A percentile compares a stretch with the other conserved stretches of the same genome.
These are phyloP conservation scores for Pithys albifrons DNA, from an alignment of 2,113 vertebrate genomes.

Conservation along the genomic window DNA sequence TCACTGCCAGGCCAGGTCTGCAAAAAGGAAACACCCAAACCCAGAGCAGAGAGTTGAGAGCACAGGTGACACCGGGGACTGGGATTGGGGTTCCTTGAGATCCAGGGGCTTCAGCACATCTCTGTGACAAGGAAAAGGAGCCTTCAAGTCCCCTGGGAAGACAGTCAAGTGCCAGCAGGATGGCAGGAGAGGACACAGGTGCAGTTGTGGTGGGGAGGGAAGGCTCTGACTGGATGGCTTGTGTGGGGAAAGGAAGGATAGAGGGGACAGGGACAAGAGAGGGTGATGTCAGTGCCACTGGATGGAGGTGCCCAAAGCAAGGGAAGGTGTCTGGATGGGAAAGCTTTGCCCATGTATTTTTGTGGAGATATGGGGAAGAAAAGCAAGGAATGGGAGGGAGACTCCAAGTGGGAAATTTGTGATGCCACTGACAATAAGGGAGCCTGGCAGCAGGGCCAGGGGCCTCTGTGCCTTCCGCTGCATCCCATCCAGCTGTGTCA, in stretches of 20 bases:
- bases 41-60: not conserved
- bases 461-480: not conserved
- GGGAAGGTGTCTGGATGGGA: not conserved
- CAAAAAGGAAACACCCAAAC: not conserved
- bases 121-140: not conserved
- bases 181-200: no score
- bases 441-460: not conserved
- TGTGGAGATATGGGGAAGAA: not conserved
- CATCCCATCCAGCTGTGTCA: not conserved
- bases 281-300: not conserved
- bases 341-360: not conserved
- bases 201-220: no score
- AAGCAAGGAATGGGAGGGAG: not conserved
- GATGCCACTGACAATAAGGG: not conserved
- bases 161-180: not conserved
- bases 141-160: not conserved
- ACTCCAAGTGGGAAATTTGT: not conserved
- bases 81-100: not conserved
- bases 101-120: not conserved
- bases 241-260: not conserved
- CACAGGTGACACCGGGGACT: not conserved
- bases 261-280: not conserved
- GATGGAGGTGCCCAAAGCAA: not conserved
- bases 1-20: not conserved
- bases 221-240: no score